Percentiles rank a stretch among this genome's conserved stretches.
Evolutionary conservation across 2,113 vertebrate genomes (phyloP).

Genomic region (Barnardius zonarius): DNA sequence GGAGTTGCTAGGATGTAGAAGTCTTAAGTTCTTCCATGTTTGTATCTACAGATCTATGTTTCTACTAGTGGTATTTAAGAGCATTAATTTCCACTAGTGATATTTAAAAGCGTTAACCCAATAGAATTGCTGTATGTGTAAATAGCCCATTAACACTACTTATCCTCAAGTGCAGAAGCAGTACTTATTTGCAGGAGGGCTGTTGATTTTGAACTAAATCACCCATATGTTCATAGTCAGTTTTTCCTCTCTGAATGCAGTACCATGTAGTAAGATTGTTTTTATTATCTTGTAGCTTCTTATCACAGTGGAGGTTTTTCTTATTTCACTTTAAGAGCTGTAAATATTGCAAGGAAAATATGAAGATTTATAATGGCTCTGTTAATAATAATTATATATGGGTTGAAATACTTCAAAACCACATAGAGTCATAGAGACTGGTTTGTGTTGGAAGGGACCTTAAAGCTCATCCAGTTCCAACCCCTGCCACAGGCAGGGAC

Average conservation of each 20-base stretch:
- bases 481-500: background rate
- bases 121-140: background rate
- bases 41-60: background rate
- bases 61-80: background rate
- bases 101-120: background rate
- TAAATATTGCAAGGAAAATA: background rate
- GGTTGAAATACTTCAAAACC: background rate
- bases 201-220: background rate
- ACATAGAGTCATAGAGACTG: background rate
- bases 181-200: background rate
- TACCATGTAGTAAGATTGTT: background rate
- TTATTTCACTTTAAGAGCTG: background rate
- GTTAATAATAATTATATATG: background rate
- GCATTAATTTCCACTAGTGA: background rate
- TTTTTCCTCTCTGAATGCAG: background rate
- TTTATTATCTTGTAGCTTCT: background rate
- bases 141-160: background rate
- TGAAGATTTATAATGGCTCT: background rate
- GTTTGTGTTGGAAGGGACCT: background rate
- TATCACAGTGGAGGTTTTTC: background rate
- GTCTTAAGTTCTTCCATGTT: background rate
- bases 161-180: background rate
- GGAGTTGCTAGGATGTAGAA: background rate
- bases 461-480: background rate
- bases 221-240: background rate